A percentile compares a stretch with the other conserved stretches of the same genome.
Conservation (phyloP, 2,888 invertebrate genomes). For the Eurois occulta region DNA sequence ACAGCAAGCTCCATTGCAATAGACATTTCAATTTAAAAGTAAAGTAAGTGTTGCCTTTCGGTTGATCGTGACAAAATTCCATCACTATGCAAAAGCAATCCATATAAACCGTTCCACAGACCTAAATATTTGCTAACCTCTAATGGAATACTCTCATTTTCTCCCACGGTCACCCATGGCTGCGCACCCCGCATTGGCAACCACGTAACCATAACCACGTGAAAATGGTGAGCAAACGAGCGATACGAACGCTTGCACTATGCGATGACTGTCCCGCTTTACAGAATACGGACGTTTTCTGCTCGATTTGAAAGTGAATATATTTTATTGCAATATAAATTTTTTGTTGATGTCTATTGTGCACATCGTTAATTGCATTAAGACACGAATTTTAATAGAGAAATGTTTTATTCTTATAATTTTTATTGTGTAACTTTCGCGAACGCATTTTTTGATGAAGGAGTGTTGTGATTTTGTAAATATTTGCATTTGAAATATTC, state of each 20-base stretch:
- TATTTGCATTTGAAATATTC: constrained; percentile 9
- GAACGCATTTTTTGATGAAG: neutral
- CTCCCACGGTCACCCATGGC: constrained; percentile 84
- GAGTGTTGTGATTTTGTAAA: neutral
- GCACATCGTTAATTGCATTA: constrained; percentile 29
- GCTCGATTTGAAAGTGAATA: constrained; percentile 71
- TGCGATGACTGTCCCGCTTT: constrained; percentile 71
- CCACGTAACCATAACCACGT: constrained; percentile 67
- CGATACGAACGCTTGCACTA: constrained; percentile 49
- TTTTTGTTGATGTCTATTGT: constrained; percentile 28
- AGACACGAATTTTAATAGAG: constrained; percentile 25
- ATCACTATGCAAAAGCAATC: constrained; percentile 21
- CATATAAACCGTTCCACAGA: constrained; percentile 43
- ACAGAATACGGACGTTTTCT: constrained; percentile 57
- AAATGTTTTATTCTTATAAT: constrained; percentile 18
- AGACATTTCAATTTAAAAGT: neutral
- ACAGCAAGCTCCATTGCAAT: neutral
- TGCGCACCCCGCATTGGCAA: constrained; percentile 78
- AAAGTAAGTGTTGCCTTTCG: neutral
- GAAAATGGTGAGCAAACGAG: constrained; percentile 64
- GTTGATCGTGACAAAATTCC: constrained; percentile 12
- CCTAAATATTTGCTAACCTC: constrained; percentile 60
- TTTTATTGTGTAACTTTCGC: constrained; percentile 16
- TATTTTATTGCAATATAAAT: constrained; percentile 68
- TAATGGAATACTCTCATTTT: constrained; percentile 83